Conservation (phyloP, 2,888 invertebrate genomes). For the Plusia festucae region DNA sequence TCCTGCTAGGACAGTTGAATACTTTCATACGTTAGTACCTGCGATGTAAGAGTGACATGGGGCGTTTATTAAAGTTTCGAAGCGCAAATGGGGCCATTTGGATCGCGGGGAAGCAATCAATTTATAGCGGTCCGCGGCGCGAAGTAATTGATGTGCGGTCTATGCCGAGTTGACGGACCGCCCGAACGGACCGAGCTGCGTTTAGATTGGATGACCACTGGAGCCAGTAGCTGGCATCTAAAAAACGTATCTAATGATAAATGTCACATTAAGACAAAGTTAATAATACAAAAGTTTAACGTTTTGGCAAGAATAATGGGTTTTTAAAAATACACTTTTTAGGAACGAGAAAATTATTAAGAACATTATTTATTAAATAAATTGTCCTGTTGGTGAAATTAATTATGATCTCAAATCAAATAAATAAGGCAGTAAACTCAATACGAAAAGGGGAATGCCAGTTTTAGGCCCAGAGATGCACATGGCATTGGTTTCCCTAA, state of each 20-base stretch:
- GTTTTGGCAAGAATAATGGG: no score
- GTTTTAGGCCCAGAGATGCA: no score
- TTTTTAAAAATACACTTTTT: no score
- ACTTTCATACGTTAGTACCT: slow-evolving; percentile 37
- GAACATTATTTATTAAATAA: no score
- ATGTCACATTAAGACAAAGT: neutral
- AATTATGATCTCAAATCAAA: no score
- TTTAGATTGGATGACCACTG: slow-evolving; percentile 50
- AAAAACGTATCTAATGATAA: no score
- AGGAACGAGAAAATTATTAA: no score
- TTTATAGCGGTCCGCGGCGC: slow-evolving; percentile 77
- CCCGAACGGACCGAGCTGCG: slow-evolving; percentile 62
- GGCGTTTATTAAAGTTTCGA: slow-evolving; percentile 57
- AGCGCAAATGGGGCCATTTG: slow-evolving; percentile 67
- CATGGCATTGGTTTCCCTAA: no score
- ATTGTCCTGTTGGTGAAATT: no score
- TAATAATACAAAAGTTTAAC: no score
- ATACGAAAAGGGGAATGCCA: no score
- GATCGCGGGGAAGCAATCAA: slow-evolving; percentile 78
- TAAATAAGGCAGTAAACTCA: no score
- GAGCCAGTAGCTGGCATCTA: slow-evolving; percentile 27
- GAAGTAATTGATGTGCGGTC: slow-evolving; percentile 80
- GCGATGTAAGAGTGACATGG: slow-evolving; percentile 48
- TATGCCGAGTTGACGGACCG: slow-evolving; percentile 67
- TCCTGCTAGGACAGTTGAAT: slow-evolving; percentile 42